A percentile compares a stretch with the other conserved stretches of the same genome.
These are phyloP conservation scores for Drosophila takahashii DNA, from an alignment of 1,140 invertebrate genomes.

Conservation along the genomic window DNA sequence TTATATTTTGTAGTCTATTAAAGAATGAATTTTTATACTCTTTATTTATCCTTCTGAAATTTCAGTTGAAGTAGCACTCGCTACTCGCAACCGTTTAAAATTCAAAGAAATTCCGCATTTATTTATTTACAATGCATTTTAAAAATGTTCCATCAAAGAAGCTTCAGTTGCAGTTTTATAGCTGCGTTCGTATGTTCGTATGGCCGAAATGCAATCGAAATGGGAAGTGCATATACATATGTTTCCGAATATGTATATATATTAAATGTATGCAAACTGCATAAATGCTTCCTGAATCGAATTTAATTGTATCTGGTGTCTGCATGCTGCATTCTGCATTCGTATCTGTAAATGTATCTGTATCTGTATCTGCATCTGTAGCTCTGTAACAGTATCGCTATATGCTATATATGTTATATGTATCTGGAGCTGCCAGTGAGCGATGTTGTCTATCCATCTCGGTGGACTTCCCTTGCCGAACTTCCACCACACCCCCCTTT, in stretches of 20 bases:
- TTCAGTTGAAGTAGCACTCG: conserved; percentile 9
- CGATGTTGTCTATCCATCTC: conserved; percentile 70
- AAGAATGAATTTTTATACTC: no score
- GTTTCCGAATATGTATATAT: conserved; percentile 15
- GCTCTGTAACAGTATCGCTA: no score
- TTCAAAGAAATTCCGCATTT: conserved; percentile 38
- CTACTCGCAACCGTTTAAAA: conserved; percentile 8
- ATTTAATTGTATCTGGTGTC: conserved; percentile 77
- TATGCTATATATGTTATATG: no score
- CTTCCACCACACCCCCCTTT: conserved; percentile 26
- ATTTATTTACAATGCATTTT: conserved; percentile 22
- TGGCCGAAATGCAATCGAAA: conserved; percentile 17
- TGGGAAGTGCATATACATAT: conserved; percentile 25
- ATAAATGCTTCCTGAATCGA: conserved; percentile 81
- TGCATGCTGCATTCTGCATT: conserved; percentile 31
- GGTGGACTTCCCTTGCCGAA: conserved; percentile 25
- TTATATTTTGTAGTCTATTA: no score
- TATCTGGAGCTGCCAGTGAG: conserved; percentile 31
- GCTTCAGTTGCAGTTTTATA: conserved; percentile 36
- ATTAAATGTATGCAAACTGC: conserved; percentile 63
- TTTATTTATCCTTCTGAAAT: not conserved
- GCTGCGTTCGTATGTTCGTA: not conserved
- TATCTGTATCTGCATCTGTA: conserved; percentile 12
- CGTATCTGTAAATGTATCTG: conserved; percentile 38
- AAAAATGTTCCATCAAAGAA: conserved; percentile 46